phyloP scores from a whole-genome alignment of 2,888 invertebrate species.

The Drosophila glabriapex region DNA sequence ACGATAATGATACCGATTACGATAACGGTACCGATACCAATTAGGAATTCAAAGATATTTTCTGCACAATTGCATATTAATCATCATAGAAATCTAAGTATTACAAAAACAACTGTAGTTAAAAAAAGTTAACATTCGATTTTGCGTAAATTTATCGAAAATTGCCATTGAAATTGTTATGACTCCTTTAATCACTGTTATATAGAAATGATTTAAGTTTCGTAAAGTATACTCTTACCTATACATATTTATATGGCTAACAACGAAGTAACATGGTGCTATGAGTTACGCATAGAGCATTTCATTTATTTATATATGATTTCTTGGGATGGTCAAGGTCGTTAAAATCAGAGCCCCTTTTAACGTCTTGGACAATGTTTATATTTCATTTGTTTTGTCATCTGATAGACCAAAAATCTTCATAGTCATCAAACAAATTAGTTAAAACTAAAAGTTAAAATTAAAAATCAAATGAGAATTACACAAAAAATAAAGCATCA shows the following conservation, averaged over 20 bases:
- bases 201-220: constrained; percentile 22
- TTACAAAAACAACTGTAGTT: constrained; percentile 24
- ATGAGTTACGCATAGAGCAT: constrained; percentile 69
- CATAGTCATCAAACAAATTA: constrained; percentile 25
- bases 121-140: constrained; percentile 52
- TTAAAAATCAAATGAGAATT: constrained; percentile 1
- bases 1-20: constrained; percentile 23
- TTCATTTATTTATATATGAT: constrained; percentile 33
- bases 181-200: constrained; percentile 45
- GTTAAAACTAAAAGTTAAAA: constrained; percentile 29
- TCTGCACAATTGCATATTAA: constrained; percentile 61
- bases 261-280: constrained; percentile 81
- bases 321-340: constrained; percentile 64
- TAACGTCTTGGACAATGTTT: constrained; percentile 74
- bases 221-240: constrained; percentile 22
- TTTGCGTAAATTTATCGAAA: constrained; percentile 21
- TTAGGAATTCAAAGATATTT: constrained; percentile 23
- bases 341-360: constrained; percentile 85
- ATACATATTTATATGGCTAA: constrained; percentile 58
- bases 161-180: constrained; percentile 50
- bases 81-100: constrained; percentile 35
- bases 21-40: constrained; percentile 27
- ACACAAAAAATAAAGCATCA: constrained; percentile 10
- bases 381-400: constrained; percentile 27
- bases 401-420: constrained; percentile 42